Evolutionary conservation across 1,140 invertebrate species (phyloP), one percentile per base, ranked within the genome.

Genomic region (Melitaea cinxia): DNA sequence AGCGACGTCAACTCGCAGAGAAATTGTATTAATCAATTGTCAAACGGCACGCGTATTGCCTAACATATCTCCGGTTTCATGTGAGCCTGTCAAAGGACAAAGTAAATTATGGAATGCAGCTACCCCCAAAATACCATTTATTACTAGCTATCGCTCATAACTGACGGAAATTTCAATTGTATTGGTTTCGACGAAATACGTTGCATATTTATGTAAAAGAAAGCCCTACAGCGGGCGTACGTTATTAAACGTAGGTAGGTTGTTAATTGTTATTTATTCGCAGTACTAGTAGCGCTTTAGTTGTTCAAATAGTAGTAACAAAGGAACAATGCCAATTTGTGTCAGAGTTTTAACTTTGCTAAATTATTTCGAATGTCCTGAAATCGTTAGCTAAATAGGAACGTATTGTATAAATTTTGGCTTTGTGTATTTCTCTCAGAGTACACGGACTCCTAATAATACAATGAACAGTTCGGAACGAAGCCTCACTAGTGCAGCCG

Each of bases 21-120:
- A 77, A 80, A 85, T 88, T 83, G 83, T 82, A 88, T 85, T 88
- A 88, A 88, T 88, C 83, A 88, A 83, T 85, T 88, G 83, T 88
- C 82, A 82, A 81, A 78, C 78, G 69, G 50, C 58, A 64, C 65
- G 68, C 67, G 70, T 81, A 78, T 75, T 77, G 71, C 69, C 64
- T 77, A 72, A 75, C 66, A 69, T 72, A 72, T 74, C 70, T 77
- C 64, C 62, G 61, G 74, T 80, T 73, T 73, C 76, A 70, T 70
- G 42, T 42, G 64, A 65, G 61, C 33, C 72, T 75, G 75, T 78
- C 80, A 75, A 73, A 75, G 73, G 70, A 24, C 63, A 76, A 78
- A 73, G 71, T 76, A 72, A 77, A 78, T 76, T 74, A 73, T 68
- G 65, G 71, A 65, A 72, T 72, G 70, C 67, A 49, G 53, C 42